Evolutionary conservation across 2,113 vertebrate species (phyloP), one percentile per base, ranked within the genome.

Genomic region (Microcebus griseorufus): DNA sequence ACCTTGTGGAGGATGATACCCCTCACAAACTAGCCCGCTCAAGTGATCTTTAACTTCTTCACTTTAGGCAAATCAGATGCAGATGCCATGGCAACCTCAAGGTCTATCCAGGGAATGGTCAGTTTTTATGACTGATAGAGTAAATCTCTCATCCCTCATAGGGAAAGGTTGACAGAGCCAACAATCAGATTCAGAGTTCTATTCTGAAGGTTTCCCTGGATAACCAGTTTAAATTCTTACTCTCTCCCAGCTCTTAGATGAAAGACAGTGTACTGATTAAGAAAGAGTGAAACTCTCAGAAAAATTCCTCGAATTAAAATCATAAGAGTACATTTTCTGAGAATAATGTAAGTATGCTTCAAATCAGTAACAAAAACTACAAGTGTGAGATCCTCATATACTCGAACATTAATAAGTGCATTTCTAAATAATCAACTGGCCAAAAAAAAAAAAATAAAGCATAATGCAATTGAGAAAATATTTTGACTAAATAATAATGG

Each of bases 401-500:
- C 51, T 58, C 55, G 86, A 37, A 80, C 12, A 60, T n/a, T 73
- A 73, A 18, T 65, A 48, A 72, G 6, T 45, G 32, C 34, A 72
- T 90, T 85, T 85, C 25, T 86, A 81, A 86, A 39, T 58, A 81
- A 62, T 90, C 42, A 53, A 5, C 53, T 22, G 7, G 9, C 37
- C 14, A 51, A 64, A 72, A 95, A 85, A 51, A 23, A 53, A 90
- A 64, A 95, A 85, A 51, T 23, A 53, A 90, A 80, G 62, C 48
- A 72, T n/a, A 90, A 79, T 25, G 37, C 23, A 79, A 65, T 67
- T 88, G 29, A 60, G 37, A 95, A 88, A 93, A 69, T 65, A 93
- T 72, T 72, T 92, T 79, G 42, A 67, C 9, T 79, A 82, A 93
- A 64, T 83, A 73, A 34, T n/a, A 93, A 73, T 48, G 27, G 0